Percentiles rank a stretch among this genome's conserved stretches.
phyloP scores from a whole-genome alignment of 2,888 invertebrate species.

The Corbicula japonica region DNA sequence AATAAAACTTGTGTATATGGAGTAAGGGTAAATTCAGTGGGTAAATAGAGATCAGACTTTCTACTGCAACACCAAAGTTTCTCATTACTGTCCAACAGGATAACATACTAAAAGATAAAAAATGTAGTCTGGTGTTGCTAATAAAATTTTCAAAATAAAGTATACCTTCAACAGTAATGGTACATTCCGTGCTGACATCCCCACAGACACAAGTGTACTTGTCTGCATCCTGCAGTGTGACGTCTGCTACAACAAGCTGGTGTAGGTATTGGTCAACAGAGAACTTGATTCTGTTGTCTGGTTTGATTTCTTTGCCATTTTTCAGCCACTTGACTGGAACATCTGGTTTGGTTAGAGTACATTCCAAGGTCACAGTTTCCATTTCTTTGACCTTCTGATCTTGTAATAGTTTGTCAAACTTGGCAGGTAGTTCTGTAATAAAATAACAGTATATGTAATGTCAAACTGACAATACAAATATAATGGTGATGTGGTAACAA shows the following conservation, averaged over 20 bases:
- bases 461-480: no score
- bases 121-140: no score
- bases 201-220: conserved; percentile 80
- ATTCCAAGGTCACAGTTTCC: conserved; percentile 88
- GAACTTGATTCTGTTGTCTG: conserved; percentile 92
- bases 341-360: conserved; percentile 93
- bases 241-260: conserved; percentile 78
- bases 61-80: no score
- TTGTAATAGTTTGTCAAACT: conserved; percentile 61
- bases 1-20: no score
- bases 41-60: no score
- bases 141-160: background rate
- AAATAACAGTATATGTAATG: background rate
- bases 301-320: conserved; percentile 91
- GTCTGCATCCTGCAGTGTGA: conserved; percentile 79
- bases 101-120: no score
- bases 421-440: conserved; percentile 56
- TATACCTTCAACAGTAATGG: conserved; percentile 82
- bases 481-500: background rate
- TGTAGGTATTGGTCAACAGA: conserved; percentile 90
- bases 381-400: conserved; percentile 71
- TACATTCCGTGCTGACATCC: conserved; percentile 80
- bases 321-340: conserved; percentile 89
- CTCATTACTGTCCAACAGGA: no score
- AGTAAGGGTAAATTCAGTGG: no score